Conservation (phyloP, 2,797 vertebrate species). For the Antennarius maculatus region DNA sequence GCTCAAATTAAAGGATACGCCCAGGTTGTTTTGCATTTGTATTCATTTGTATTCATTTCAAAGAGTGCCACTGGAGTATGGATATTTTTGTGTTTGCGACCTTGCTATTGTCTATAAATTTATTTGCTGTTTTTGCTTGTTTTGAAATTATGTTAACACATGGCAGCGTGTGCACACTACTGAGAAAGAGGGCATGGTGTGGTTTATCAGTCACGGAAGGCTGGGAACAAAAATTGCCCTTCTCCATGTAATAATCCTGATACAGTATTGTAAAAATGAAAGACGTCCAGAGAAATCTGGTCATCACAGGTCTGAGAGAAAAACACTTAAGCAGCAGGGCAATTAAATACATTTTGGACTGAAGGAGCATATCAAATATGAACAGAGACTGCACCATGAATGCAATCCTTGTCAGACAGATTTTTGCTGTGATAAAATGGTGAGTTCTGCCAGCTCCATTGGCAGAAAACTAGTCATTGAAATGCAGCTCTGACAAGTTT, state of each 20-base stretch:
- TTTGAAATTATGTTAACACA: conserved; percentile 6
- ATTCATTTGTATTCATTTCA: no score
- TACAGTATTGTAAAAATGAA: conserved; percentile 5
- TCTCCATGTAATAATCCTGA: conserved; percentile 5
- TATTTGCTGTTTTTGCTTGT: conserved; percentile 8
- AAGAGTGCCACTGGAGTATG: no score
- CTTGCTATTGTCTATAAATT: conserved; percentile 5
- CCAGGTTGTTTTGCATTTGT: no score
- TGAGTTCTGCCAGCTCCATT: conserved; percentile 53
- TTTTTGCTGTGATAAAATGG: conserved; percentile 50
- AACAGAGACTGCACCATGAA: conserved; percentile 28
- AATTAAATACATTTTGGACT: conserved; percentile 22
- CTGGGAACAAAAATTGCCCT: neutral
- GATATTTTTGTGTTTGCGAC: no score
- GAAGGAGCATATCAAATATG: conserved; percentile 31
- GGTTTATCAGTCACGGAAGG: neutral
- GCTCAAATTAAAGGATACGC: no score
- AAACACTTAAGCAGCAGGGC: conserved; percentile 12
- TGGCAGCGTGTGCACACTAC: neutral
- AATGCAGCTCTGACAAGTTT: conserved; percentile 38
- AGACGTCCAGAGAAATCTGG: conserved; percentile 4
- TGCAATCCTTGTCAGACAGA: conserved; percentile 44
- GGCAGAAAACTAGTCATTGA: conserved; percentile 42
- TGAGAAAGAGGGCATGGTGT: neutral
- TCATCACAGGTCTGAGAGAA: conserved; percentile 14